Percentiles rank a stretch among this genome's conserved stretches.
These are phyloP conservation scores for Sinotaia quadrata DNA, from an alignment of 2,888 invertebrate genomes.

Conservation along the genomic window DNA sequence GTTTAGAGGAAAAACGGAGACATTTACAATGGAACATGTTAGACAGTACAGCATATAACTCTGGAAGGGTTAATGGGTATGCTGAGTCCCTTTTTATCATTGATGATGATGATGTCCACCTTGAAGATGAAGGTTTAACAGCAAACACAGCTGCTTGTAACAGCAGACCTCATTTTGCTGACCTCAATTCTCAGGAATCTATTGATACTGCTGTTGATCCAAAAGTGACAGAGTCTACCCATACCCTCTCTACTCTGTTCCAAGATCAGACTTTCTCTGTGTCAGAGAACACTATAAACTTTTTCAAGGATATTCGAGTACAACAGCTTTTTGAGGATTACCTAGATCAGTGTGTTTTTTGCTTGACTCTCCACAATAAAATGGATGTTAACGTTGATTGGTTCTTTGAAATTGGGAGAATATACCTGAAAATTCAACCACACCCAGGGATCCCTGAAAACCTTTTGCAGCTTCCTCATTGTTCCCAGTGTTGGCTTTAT, in stretches of 20 bases:
- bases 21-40: slow-evolving; percentile 65
- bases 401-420: slow-evolving; percentile 44
- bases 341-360: slow-evolving; percentile 49
- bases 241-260: too few relatives aligned
- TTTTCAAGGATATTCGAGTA: slow-evolving; percentile 16
- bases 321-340: slow-evolving; percentile 42
- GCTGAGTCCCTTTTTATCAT: slow-evolving; percentile 36
- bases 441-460: slow-evolving; percentile 18
- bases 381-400: slow-evolving; percentile 37
- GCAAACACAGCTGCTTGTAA: background rate
- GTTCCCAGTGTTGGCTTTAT: slow-evolving; percentile 64
- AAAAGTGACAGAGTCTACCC: too few relatives aligned
- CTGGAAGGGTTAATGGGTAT: slow-evolving; percentile 1
- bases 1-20: slow-evolving; percentile 55
- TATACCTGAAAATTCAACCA: slow-evolving; percentile 34
- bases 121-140: slow-evolving; percentile 24
- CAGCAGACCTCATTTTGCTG: background rate
- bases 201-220: background rate
- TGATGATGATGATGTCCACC: slow-evolving; percentile 42
- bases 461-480: slow-evolving; percentile 39
- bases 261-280: too few relatives aligned
- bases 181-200: background rate
- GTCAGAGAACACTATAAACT: too few relatives aligned
- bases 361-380: slow-evolving; percentile 37
- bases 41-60: slow-evolving; percentile 35